Percentiles rank a stretch among this genome's conserved stretches.
Evolutionary conservation across 2,888 invertebrate genomes (phyloP).

Genomic region (Tetrapedia diversipes): DNA sequence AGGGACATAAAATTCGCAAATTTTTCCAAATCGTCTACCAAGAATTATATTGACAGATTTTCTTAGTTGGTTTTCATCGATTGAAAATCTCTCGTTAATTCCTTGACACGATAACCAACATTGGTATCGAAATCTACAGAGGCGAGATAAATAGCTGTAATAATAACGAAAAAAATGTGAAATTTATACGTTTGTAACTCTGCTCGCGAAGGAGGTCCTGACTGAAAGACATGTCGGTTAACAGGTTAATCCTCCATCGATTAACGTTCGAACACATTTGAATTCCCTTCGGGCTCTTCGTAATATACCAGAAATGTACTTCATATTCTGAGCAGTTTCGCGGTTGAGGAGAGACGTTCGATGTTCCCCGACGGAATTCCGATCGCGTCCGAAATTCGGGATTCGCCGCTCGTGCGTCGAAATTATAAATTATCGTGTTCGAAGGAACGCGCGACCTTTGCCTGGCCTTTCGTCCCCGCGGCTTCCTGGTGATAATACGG

Average conservation of each 20-base stretch:
- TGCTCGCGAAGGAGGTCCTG: too few species aligned
- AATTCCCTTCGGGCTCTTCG: background rate
- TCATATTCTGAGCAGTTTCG: background rate
- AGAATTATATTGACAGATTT: too few species aligned
- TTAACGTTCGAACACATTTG: background rate
- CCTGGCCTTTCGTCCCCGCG: conserved; percentile 28
- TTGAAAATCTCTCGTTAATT: too few species aligned
- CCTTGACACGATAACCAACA: too few species aligned
- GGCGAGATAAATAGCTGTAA: too few species aligned
- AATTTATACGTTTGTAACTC: too few species aligned
- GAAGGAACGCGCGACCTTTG: conserved; percentile 37
- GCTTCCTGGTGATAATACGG: conserved; percentile 48
- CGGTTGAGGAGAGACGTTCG: background rate
- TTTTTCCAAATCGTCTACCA: too few species aligned
- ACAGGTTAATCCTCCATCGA: background rate
- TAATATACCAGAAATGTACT: background rate
- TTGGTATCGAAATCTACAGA: too few species aligned
- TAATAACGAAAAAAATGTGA: too few species aligned
- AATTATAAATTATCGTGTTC: conserved; percentile 48
- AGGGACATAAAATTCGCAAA: too few species aligned
- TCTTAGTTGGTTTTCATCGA: too few species aligned
- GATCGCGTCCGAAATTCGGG: conserved; percentile 36
- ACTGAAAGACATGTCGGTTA: too few species aligned
- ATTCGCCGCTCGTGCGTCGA: conserved; percentile 36
- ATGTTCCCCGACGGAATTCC: conserved; percentile 23